Conservation (phyloP, 2,888 invertebrate species). For the Spodoptera exigua region DNA sequence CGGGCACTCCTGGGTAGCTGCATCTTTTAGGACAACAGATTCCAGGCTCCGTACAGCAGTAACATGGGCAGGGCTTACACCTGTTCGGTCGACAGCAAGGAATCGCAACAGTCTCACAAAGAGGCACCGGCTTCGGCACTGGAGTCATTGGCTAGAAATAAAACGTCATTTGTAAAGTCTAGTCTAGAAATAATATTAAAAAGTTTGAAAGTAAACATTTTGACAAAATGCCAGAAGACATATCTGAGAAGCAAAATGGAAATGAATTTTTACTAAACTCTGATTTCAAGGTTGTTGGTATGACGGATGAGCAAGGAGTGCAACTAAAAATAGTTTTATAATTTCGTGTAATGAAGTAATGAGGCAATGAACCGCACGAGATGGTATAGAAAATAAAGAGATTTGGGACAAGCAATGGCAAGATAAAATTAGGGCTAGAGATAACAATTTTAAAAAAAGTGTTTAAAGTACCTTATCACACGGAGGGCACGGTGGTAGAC, state of each 20-base stretch:
- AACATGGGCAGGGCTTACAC: constrained; percentile 89
- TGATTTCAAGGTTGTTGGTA: constrained; percentile 40
- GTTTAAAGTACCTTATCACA: constrained; percentile 75
- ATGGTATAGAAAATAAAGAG: too few species aligned
- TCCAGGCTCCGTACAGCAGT: constrained; percentile 83
- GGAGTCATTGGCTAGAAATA: constrained; percentile 68
- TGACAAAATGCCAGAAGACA: constrained; percentile 56
- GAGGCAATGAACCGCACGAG: too few species aligned
- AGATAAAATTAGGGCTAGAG: too few species aligned
- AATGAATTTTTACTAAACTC: constrained; percentile 35
- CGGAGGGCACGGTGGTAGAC: constrained; percentile 79
- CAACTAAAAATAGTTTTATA: constrained; percentile 12
- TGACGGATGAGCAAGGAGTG: constrained; percentile 10
- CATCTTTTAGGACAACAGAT: constrained; percentile 79
- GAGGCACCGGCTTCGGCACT: constrained; percentile 65
- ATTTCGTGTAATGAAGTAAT: constrained; percentile 2
- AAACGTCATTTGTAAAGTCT: constrained; percentile 30
- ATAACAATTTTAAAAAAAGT: too few species aligned
- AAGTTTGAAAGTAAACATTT: constrained; percentile 37
- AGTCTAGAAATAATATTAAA: constrained; percentile 40
- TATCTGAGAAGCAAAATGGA: constrained; percentile 33
- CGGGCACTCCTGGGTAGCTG: constrained; percentile 82
- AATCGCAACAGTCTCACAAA: constrained; percentile 81
- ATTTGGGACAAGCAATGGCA: too few species aligned
- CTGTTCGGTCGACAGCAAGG: constrained; percentile 87